Evolutionary conservation across 2,797 vertebrate genomes (phyloP).

Genomic region (Vespertilio murinus): DNA sequence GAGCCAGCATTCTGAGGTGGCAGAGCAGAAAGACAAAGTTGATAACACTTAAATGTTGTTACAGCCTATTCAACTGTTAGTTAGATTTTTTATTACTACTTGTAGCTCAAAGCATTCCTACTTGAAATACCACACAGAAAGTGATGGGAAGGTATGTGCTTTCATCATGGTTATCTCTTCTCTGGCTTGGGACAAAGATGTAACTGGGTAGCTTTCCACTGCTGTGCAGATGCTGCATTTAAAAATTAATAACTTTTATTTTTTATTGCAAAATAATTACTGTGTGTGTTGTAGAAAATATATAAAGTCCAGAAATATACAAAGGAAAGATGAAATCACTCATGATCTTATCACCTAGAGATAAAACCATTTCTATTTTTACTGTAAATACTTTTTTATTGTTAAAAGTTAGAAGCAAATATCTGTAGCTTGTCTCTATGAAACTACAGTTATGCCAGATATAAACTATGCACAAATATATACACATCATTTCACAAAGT

Average conservation of each 20-base stretch:
- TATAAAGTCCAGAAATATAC: background rate
- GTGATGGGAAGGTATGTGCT: background rate
- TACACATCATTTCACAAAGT: background rate
- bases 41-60: background rate
- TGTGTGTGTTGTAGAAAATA: background rate
- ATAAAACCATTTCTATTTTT: constrained; percentile 11
- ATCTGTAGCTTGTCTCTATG: background rate
- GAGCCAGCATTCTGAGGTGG: background rate
- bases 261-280: background rate
- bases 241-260: constrained; percentile 36
- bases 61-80: background rate
- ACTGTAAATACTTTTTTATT: background rate
- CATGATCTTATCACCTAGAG: background rate
- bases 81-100: background rate
- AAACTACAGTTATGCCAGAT: background rate
- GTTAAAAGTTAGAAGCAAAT: background rate
- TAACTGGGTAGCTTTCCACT: background rate
- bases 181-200: background rate
- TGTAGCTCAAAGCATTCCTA: background rate
- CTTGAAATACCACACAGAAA: background rate
- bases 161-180: background rate
- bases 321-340: background rate
- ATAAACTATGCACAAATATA: background rate
- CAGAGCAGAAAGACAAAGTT: background rate
- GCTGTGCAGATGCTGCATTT: background rate